These are phyloP conservation scores for Peribatodes rhomboidaria DNA, from an alignment of 2,888 invertebrate species.

Conservation along the genomic window DNA sequence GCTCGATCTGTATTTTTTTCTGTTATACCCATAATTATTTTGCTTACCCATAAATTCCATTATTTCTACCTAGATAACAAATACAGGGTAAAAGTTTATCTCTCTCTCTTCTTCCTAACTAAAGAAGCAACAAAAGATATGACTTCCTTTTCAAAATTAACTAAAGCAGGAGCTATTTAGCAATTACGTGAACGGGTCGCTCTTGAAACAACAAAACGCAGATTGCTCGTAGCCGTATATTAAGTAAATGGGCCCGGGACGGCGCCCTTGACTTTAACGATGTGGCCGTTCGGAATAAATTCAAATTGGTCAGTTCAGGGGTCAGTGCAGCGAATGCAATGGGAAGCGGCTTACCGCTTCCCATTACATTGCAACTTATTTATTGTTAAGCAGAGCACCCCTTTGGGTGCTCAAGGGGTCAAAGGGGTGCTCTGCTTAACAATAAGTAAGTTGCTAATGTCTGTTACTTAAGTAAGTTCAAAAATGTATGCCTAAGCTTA, in stretches of 20 bases:
- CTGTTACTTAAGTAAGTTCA: too few relatives aligned
- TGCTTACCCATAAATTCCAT: too few relatives aligned
- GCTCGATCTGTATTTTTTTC: too few relatives aligned
- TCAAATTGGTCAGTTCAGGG: background rate
- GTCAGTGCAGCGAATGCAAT: background rate
- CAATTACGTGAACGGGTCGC: slow-evolving; percentile 65
- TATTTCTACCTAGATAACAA: too few relatives aligned
- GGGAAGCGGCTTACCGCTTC: background rate
- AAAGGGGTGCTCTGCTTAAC: too few relatives aligned
- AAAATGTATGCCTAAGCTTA: too few relatives aligned
- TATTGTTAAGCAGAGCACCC: too few relatives aligned
- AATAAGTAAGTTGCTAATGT: too few relatives aligned
- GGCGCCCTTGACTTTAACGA: slow-evolving; percentile 32
- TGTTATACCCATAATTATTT: too few relatives aligned
- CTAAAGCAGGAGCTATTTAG: slow-evolving; percentile 68
- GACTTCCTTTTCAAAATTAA: slow-evolving; percentile 57
- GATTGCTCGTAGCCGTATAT: slow-evolving; percentile 74
- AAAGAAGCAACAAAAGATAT: slow-evolving; percentile 31
- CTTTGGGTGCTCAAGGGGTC: too few relatives aligned
- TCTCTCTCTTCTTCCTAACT: background rate
- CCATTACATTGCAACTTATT: background rate
- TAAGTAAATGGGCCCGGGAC: slow-evolving; percentile 74
- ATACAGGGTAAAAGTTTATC: background rate
- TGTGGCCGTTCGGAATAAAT: background rate
- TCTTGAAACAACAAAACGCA: slow-evolving; percentile 69